Evolutionary conservation across 2,797 vertebrate genomes (phyloP).

Genomic region (Distichodus sexfasciatus): DNA sequence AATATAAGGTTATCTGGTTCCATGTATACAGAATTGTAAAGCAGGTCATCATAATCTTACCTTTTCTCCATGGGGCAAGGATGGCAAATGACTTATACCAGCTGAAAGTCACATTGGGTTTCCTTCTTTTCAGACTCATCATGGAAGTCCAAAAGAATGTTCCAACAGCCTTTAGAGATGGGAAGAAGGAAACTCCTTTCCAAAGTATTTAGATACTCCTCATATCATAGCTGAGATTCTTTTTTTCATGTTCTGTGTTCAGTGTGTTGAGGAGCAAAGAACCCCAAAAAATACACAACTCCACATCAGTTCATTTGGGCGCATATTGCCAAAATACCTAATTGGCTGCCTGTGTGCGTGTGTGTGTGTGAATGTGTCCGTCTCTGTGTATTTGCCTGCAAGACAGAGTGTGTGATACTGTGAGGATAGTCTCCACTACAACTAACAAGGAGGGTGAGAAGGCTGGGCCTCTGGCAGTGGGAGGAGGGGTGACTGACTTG

Average conservation of each 20-base stretch:
- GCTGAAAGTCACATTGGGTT: slow-evolving; percentile 70
- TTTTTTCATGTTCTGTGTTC: slow-evolving; percentile 1
- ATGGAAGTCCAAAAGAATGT: slow-evolving; percentile 33
- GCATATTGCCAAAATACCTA: slow-evolving; percentile 26
- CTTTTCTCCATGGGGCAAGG: slow-evolving; percentile 78
- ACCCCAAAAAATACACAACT: slow-evolving; percentile 10
- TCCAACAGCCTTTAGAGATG: slow-evolving; percentile 22
- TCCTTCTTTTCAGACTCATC: slow-evolving; percentile 69
- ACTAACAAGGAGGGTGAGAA: slow-evolving; percentile 57
- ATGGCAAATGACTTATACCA: slow-evolving; percentile 79
- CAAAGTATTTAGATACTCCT: slow-evolving; percentile 39
- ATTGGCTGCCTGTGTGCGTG: not conserved
- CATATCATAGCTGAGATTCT: not conserved
- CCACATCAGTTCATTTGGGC: slow-evolving; percentile 9
- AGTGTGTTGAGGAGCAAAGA: slow-evolving; percentile 1
- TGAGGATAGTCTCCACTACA: slow-evolving; percentile 39
- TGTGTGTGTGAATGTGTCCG: not conserved
- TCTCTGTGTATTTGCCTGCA: slow-evolving; percentile 20
- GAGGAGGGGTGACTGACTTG: slow-evolving; percentile 62
- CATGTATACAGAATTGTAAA: slow-evolving; percentile 14
- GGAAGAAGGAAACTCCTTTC: slow-evolving; percentile 15
- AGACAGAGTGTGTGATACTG: slow-evolving; percentile 38
- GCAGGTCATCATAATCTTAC: slow-evolving; percentile 57
- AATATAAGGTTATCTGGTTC: slow-evolving; percentile 6
- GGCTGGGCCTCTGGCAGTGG: slow-evolving; percentile 58